Conservation (phyloP, 2,113 vertebrate genomes). For the Gallinago media region DNA sequence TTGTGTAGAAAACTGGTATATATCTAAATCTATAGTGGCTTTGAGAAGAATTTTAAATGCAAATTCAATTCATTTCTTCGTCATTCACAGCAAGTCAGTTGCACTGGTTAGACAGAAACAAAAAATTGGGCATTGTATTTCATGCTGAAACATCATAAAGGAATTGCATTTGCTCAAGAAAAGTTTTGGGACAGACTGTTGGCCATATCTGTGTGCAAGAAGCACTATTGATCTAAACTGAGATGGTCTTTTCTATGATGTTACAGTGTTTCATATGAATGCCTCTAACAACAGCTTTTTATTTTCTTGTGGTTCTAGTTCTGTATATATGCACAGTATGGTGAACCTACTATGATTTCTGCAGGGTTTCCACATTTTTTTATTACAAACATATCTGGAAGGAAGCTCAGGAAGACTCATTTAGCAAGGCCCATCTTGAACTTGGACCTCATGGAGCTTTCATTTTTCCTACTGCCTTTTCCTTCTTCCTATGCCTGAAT, state of each 20-base stretch:
- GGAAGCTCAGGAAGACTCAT: neutral
- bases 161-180: neutral
- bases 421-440: neutral
- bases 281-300: neutral
- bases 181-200: neutral
- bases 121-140: neutral
- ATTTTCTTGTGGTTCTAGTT: neutral
- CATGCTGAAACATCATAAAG: neutral
- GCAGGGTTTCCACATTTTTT: neutral
- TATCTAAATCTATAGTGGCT: neutral
- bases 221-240: neutral
- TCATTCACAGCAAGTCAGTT: neutral
- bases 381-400: neutral
- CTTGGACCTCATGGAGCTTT: neutral
- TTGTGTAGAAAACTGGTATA: neutral
- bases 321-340: neutral
- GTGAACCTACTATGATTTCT: neutral
- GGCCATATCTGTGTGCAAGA: neutral
- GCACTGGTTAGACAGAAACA: neutral
- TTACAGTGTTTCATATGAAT: neutral
- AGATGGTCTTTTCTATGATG: neutral
- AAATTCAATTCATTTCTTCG: neutral
- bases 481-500: neutral
- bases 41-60: neutral
- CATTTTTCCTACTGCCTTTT: neutral